Evolutionary conservation across 2,888 invertebrate genomes (phyloP), one percentile per base, ranked within the genome.

Genomic region (Ligdia adustata): DNA sequence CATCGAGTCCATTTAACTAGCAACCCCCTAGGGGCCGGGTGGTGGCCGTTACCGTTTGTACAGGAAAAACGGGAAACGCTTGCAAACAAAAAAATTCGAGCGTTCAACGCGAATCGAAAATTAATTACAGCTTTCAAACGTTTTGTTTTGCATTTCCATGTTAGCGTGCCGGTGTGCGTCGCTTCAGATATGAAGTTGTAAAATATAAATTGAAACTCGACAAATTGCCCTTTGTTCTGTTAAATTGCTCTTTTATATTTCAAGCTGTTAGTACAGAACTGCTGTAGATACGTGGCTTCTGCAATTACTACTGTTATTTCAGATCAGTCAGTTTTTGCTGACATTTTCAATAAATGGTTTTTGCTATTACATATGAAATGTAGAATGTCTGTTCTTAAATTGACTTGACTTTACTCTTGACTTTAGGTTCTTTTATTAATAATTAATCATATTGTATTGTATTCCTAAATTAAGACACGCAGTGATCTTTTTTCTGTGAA

Each of bases 101-200:
- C 75, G 75, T 73, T 75, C 77, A 75, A 72, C 70, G 76, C 69
- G 80, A 81, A 83, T 83, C 75, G 81, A 81, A 85, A 83, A 82
- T 85, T 86, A 86, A 87, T 85, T 84, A 82, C 75, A 71, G 75
- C 70, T 73, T 69, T 64, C 64, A 69, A 76, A 67, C 66, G 66
- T 37, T 35, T 35, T 37, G 27, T 37, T 37, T 37, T 37, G 37
- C 37, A 18, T 37, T 37, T 37, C 14, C 40, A 31, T 31, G 40
- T 50, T 40, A 45, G 40, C 40, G 16, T 50, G 55, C 38, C 27
- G 18, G 20, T 13, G 11, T 33, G 20, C 15, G 31, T 27, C 12
- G 18, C 29, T 26, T 13, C 1, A 20, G 14, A 27, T 46, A 39
- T 24, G 18, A 35, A 35, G 18, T 13, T 29, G 35, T 35, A 29